Percentiles rank a stretch among this genome's conserved stretches.
Evolutionary conservation across 2,888 invertebrate species (phyloP).

Genomic region (Spodoptera exigua): DNA sequence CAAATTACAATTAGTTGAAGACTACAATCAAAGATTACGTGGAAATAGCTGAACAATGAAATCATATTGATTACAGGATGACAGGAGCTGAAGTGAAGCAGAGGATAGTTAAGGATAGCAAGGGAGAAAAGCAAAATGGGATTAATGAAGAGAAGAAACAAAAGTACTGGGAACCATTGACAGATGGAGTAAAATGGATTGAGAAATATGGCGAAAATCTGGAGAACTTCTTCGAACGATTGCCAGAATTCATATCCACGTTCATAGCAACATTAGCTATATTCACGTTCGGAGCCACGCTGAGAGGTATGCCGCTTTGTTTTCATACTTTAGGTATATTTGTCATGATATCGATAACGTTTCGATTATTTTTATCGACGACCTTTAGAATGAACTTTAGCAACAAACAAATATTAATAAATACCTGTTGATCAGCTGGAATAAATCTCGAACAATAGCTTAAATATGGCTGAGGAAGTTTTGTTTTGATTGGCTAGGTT

Average conservation of each 20-base stretch:
- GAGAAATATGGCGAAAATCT: slow-evolving; percentile 88
- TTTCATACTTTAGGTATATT: background rate
- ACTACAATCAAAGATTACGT: slow-evolving; percentile 10
- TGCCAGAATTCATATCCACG: slow-evolving; percentile 88
- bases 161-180: slow-evolving; percentile 86
- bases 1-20: slow-evolving; percentile 1
- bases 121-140: slow-evolving; percentile 26
- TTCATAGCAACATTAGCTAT: slow-evolving; percentile 90
- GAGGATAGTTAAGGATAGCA: slow-evolving; percentile 47
- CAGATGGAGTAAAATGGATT: slow-evolving; percentile 89
- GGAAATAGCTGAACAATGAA: slow-evolving; percentile 4
- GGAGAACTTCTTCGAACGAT: slow-evolving; percentile 87
- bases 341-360: background rate
- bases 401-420: background rate
- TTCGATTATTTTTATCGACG: slow-evolving; percentile 3
- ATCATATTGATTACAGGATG: slow-evolving; percentile 59
- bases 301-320: slow-evolving; percentile 85
- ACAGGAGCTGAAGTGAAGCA: slow-evolving; percentile 61
- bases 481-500: no score
- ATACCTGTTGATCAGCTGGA: background rate
- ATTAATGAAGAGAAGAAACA: slow-evolving; percentile 48
- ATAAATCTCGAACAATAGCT: no score
- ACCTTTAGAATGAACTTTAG: background rate
- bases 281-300: slow-evolving; percentile 90
- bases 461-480: no score